Percentiles rank a stretch among this genome's conserved stretches.
phyloP scores from a whole-genome alignment of 2,113 vertebrate genomes.

The Mobula birostris region DNA sequence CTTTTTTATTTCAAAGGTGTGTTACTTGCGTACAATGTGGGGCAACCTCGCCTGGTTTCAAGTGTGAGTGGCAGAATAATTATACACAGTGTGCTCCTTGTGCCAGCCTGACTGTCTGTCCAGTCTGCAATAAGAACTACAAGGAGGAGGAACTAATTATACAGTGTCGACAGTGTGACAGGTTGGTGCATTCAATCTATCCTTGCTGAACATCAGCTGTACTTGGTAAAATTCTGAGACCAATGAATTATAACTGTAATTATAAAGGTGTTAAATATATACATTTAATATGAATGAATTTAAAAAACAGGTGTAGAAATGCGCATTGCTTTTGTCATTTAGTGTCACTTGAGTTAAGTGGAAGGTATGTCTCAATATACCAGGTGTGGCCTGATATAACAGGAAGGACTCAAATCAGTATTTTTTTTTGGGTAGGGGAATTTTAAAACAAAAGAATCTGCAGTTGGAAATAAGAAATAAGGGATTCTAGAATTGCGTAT shows the following conservation, averaged over 20 bases:
- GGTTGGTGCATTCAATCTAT: constrained; percentile 55
- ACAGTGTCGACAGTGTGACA: constrained; percentile 86
- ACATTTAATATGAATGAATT: neutral
- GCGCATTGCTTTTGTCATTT: neutral
- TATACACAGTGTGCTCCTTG: constrained; percentile 93
- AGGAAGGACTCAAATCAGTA: neutral
- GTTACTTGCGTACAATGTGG: constrained; percentile 91
- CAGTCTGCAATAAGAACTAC: constrained; percentile 69
- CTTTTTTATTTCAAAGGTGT: constrained; percentile 67
- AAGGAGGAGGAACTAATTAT: constrained; percentile 81
- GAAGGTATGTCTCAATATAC: neutral
- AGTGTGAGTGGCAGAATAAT: constrained; percentile 91
- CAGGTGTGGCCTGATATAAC: neutral
- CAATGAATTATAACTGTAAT: constrained; percentile 9
- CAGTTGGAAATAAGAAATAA: neutral
- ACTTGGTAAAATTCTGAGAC: neutral
- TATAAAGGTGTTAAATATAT: neutral
- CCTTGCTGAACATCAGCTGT: neutral
- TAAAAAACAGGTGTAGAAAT: neutral
- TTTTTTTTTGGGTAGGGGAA: neutral
- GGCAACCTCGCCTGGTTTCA: constrained; percentile 75
- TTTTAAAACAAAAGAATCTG: neutral
- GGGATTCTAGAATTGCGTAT: neutral
- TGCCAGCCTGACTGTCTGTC: constrained; percentile 75
- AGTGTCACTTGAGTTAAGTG: neutral